Evolutionary conservation across 2,113 vertebrate genomes (phyloP).

Genomic region (Pelecanoides urinatrix): DNA sequence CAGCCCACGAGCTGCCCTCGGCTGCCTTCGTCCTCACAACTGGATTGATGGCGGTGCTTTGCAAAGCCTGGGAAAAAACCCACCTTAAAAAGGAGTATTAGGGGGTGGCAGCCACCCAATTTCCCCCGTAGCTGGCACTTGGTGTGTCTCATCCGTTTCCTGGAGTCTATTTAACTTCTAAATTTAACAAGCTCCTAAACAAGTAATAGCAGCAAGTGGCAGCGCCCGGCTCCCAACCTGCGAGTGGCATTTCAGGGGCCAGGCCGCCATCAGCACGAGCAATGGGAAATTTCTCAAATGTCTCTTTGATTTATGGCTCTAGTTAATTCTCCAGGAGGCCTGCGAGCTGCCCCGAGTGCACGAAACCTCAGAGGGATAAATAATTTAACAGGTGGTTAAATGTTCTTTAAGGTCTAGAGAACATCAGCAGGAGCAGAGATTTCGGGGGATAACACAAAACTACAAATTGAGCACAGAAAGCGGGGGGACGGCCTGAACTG

Average conservation of each 20-base stretch:
- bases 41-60: not conserved
- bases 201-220: constrained; percentile 32
- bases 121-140: not conserved
- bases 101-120: not conserved
- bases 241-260: constrained; percentile 30
- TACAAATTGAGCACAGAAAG: not conserved
- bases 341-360: constrained; percentile 56
- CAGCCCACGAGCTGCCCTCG: not conserved
- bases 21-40: not conserved
- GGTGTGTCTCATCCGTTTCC: not conserved
- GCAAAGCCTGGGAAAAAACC: not conserved
- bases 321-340: constrained; percentile 76
- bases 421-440: not conserved
- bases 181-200: constrained; percentile 42
- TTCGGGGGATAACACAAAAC: not conserved
- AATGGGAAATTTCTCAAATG: constrained; percentile 66
- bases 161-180: constrained; percentile 24
- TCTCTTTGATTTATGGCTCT: constrained; percentile 80
- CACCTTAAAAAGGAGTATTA: not conserved
- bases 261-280: not conserved
- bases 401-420: constrained; percentile 68
- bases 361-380: constrained; percentile 69
- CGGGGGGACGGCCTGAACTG: not conserved
- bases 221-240: not conserved
- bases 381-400: constrained; percentile 78